Conservation (phyloP, 2,888 invertebrate genomes). For the Smittia aterrima region DNA sequence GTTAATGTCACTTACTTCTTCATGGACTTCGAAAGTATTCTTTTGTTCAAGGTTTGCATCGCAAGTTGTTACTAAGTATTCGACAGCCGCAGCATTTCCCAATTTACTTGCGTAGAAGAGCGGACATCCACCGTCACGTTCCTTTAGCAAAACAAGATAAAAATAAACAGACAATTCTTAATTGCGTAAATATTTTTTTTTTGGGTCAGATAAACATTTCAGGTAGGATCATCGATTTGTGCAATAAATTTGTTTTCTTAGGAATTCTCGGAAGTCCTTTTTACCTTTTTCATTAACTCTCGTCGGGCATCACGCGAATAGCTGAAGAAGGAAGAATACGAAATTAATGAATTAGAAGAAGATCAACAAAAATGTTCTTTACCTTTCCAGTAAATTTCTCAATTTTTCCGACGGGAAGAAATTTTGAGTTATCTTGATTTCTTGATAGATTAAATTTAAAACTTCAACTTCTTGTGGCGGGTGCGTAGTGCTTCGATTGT, state of each 20-base stretch:
- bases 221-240: too few species aligned
- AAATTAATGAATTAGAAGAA: too few species aligned
- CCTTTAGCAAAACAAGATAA: not conserved
- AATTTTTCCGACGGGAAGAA: not conserved
- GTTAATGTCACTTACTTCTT: conserved; percentile 61
- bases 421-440: conserved; percentile 24
- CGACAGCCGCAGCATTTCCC: conserved; percentile 25
- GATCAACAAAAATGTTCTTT: too few species aligned
- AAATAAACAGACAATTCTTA: too few species aligned
- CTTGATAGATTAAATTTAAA: conserved; percentile 6
- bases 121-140: conserved; percentile 24
- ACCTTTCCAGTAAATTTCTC: conserved; percentile 20
- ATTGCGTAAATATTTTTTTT: too few species aligned
- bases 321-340: not conserved
- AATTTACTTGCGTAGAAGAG: conserved; percentile 1
- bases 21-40: conserved; percentile 79
- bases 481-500: not conserved
- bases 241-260: too few species aligned
- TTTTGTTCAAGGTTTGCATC: conserved; percentile 81
- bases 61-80: conserved; percentile 55
- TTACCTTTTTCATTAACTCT: conserved; percentile 21
- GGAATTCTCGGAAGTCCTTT: too few species aligned
- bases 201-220: too few species aligned
- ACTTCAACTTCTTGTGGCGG: conserved; percentile 15
- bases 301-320: conserved; percentile 24